Base-by-base conservation (phyloP, 2,113 vertebrate species). In the Tetraodon nigroviridis region DNA sequence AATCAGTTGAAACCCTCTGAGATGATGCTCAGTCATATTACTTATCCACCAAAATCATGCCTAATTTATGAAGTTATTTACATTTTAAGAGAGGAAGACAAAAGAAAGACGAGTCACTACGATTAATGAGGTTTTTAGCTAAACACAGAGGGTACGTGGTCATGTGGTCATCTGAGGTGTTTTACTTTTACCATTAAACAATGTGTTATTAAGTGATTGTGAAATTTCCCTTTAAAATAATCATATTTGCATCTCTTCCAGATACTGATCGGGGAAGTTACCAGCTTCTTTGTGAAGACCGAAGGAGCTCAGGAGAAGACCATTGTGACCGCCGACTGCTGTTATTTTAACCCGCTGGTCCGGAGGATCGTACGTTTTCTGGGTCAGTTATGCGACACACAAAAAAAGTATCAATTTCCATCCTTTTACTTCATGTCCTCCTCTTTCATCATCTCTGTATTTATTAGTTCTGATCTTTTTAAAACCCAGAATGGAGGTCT, bases 271-370 rank as follows among this genome's bases (percentile, higher is more conserved):
- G 94, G 94, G 10, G 94, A 96, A 76, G 83, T 95, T 74, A 89
- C 89, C 0, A 84, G 87, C 7, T 94, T 93, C 84, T 92, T 94
- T 40, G 89, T 92, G 65, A 92, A 93, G 55, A 70, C 90, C 0
- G 90, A 91, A 3, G 68, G 85, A 21, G 77, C 75, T 4, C 88
- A 90, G 64, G 94, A 95, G 86, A 93, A 91, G 73, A 94, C 93
- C 66, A 95, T 96, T 1, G 84, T 94, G 67, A 93, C 93, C 0
- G 94, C 92, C 6, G 93, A 93, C 82, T 96, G 94, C 84, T 96
- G 94, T 67, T 94, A 91, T 70, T 94, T 96, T 88, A 95, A 92
- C 69, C 93, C 94, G 2, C 89, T 95, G 8, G 90, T 96, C 42
- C 89, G 94, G 4, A 90, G 93, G 79, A 92, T 94, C 15, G 90